phyloP scores from a whole-genome alignment of 2,888 invertebrate genomes.

The Torymus aiolomorphi region DNA sequence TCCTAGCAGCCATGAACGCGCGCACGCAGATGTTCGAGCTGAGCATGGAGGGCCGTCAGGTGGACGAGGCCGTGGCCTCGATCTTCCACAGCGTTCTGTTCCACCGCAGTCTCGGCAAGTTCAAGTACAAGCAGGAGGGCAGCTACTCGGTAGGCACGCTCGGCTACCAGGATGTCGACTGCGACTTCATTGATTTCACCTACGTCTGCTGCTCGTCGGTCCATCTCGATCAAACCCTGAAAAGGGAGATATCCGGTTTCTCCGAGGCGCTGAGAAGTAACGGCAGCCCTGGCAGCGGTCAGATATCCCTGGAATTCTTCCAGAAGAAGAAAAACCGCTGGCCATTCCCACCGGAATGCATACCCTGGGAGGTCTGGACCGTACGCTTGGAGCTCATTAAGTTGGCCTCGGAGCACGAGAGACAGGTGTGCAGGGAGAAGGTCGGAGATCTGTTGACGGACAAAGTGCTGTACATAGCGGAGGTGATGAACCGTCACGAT shows the following conservation, averaged over 20 bases:
- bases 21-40: conserved; percentile 88
- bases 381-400: conserved; percentile 92
- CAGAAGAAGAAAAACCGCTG: conserved; percentile 93
- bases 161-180: conserved; percentile 97
- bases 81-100: conserved; percentile 95
- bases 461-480: conserved; percentile 95
- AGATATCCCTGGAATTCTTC: conserved; percentile 96
- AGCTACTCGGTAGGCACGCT: conserved; percentile 97
- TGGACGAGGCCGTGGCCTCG: conserved; percentile 93
- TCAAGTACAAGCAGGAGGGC: conserved; percentile 94
- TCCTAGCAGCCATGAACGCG: conserved; percentile 81
- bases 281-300: conserved; percentile 83
- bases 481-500: conserved; percentile 96
- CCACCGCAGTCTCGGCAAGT: conserved; percentile 93
- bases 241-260: conserved; percentile 86
- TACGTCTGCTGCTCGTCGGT: conserved; percentile 96
- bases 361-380: conserved; percentile 99
- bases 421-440: conserved; percentile 90
- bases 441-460: conserved; percentile 92
- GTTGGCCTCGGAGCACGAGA: conserved; percentile 90
- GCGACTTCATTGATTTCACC: conserved; percentile 98
- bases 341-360: conserved; percentile 91
- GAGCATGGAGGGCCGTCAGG: conserved; percentile 92
- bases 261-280: conserved; percentile 86
- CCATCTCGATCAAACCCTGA: conserved; percentile 84